Conservation (phyloP, 1,140 invertebrate species). For the Drosophila obscura region DNA sequence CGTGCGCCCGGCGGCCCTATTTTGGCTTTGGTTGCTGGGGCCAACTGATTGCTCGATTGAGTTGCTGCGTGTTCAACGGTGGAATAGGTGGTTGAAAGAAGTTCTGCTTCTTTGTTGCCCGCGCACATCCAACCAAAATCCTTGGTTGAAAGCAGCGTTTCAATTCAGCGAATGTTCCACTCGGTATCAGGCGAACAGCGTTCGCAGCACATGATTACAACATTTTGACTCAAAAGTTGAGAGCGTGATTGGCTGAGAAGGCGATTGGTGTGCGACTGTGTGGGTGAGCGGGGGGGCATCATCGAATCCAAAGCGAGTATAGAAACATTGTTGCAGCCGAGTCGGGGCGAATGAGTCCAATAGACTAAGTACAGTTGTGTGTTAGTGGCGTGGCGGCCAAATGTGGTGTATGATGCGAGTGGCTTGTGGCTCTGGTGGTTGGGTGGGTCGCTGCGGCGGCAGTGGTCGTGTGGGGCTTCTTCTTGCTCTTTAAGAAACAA, state of each 20-base stretch:
- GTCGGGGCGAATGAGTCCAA: conserved; percentile 7
- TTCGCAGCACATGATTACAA: conserved; percentile 61
- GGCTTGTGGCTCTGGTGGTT: too few species aligned
- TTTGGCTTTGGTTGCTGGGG: too few species aligned
- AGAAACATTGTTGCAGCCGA: conserved; percentile 65
- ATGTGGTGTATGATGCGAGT: background rate
- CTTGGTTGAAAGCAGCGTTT: conserved; percentile 81
- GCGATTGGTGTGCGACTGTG: conserved; percentile 31
- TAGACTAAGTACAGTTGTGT: conserved; percentile 4
- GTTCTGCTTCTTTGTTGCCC: conserved; percentile 82
- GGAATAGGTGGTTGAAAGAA: conserved; percentile 65
- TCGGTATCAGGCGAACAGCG: conserved; percentile 75
- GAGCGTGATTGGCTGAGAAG: conserved; percentile 73
- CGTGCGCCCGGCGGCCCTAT: too few species aligned
- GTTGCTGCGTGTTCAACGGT: background rate
- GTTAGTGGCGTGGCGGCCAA: conserved; percentile 13
- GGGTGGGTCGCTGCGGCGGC: conserved; percentile 6
- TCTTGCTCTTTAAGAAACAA: conserved; percentile 83
- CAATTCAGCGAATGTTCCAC: conserved; percentile 84
- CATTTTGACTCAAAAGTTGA: conserved; percentile 66
- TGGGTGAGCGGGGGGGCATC: conserved; percentile 11
- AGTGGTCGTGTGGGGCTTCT: conserved; percentile 62
- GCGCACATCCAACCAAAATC: conserved; percentile 79
- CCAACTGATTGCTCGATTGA: too few species aligned
- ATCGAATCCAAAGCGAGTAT: conserved; percentile 41